Evolutionary conservation across 1,140 invertebrate species (phyloP).

Genomic region (Temnothorax curvispinosus): DNA sequence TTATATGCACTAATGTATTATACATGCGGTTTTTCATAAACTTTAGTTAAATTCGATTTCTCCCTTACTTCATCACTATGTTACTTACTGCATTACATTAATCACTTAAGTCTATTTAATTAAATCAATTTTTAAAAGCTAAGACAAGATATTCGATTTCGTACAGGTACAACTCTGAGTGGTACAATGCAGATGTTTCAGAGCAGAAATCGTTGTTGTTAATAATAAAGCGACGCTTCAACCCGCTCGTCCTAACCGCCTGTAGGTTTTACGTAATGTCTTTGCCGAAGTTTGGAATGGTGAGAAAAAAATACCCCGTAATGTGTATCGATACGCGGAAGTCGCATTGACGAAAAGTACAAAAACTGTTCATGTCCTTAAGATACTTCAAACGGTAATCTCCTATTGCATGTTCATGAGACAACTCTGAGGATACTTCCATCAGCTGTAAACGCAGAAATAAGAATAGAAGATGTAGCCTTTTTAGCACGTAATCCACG

Average conservation of each 20-base stretch:
- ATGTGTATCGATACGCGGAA: neutral
- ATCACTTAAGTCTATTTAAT: neutral
- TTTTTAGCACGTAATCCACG: neutral
- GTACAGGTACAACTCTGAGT: slow-evolving; percentile 16
- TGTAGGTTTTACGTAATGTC: slow-evolving; percentile 2
- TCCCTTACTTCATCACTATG: neutral
- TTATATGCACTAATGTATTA: neutral
- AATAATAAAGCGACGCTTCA: slow-evolving; percentile 7
- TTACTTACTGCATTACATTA: neutral
- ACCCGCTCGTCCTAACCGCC: neutral
- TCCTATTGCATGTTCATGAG: slow-evolving; percentile 23
- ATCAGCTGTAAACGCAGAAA: neutral
- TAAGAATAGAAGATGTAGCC: neutral
- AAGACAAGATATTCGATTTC: neutral
- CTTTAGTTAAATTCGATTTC: neutral
- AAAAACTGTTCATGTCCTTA: neutral
- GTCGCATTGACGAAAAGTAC: neutral
- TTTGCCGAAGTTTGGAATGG: slow-evolving; percentile 13
- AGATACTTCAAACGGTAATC: neutral
- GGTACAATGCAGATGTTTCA: slow-evolving; percentile 2
- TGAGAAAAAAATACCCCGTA: slow-evolving; percentile 1
- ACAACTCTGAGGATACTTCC: slow-evolving; percentile 3
- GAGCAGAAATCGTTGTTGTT: slow-evolving; percentile 18
- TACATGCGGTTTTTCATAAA: neutral
- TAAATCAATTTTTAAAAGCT: neutral